A percentile compares a stretch with the other conserved stretches of the same genome.
These are phyloP conservation scores for Ips typographus DNA, from an alignment of 1,140 invertebrate species.

Conservation along the genomic window DNA sequence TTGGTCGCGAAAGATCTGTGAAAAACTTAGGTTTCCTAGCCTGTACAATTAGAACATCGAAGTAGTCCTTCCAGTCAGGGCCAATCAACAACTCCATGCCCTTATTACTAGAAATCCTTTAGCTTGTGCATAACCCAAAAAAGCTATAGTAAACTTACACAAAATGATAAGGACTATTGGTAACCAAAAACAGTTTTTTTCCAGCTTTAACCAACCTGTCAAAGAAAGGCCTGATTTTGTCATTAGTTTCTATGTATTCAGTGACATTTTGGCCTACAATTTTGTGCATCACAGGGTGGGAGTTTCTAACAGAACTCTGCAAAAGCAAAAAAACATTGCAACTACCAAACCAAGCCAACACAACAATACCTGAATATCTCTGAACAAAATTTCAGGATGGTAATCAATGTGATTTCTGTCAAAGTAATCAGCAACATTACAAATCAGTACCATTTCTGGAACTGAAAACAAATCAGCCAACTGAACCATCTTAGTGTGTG, in stretches of 20 bases:
- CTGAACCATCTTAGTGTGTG: constrained; percentile 86
- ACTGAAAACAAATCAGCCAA: constrained; percentile 96
- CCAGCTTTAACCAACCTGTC: constrained; percentile 68
- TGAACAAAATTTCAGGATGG: constrained; percentile 93
- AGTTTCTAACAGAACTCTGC: constrained; percentile 83
- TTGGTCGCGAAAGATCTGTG: constrained; percentile 85
- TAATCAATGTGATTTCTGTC: constrained; percentile 87
- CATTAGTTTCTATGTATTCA: constrained; percentile 80
- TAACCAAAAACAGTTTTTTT: constrained; percentile 94
- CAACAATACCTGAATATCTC: constrained; percentile 83
- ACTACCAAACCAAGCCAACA: neutral
- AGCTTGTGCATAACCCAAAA: constrained; percentile 3
- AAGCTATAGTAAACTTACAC: constrained; percentile 71
- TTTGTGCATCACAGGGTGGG: constrained; percentile 90
- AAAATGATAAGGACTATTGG: constrained; percentile 95
- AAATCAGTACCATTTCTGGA: constrained; percentile 91
- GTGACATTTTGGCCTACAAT: constrained; percentile 77
- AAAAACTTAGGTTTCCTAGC: constrained; percentile 96
- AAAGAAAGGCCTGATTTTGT: constrained; percentile 75
- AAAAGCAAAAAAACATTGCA: constrained; percentile 42
- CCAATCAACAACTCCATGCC: constrained; percentile 92
- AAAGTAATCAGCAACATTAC: constrained; percentile 93
- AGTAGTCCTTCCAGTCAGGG: constrained; percentile 84
- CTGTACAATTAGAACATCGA: constrained; percentile 93
- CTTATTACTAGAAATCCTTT: constrained; percentile 67